Conservation (phyloP, 1,140 invertebrate genomes). For the Lordiphosa stackelbergi region DNA sequence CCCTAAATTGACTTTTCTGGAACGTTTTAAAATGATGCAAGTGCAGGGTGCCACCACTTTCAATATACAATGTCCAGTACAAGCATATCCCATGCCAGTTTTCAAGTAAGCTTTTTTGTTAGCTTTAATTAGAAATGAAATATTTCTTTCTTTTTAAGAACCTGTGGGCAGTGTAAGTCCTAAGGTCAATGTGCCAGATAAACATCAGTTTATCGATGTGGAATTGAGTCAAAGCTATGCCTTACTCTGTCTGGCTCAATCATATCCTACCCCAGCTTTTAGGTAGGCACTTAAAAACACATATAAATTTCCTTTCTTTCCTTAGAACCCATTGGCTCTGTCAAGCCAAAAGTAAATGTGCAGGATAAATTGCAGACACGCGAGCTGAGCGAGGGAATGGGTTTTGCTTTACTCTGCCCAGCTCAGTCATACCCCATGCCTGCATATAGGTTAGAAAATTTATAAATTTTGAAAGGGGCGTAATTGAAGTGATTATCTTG, state of each 20-base stretch:
- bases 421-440: conserved; percentile 84
- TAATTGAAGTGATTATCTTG: conserved; percentile 44
- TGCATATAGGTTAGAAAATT: conserved; percentile 81
- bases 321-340: conserved; percentile 85
- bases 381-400: conserved; percentile 67
- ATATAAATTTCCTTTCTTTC: conserved; percentile 14
- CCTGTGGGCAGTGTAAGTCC: conserved; percentile 86
- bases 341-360: conserved; percentile 83
- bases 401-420: conserved; percentile 81
- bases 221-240: conserved; percentile 82
- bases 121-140: conserved; percentile 26
- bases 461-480: conserved; percentile 25
- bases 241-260: conserved; percentile 81
- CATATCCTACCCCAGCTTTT: conserved; percentile 83
- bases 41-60: conserved; percentile 71
- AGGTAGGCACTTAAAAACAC: conserved; percentile 79
- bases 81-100: conserved; percentile 83
- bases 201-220: conserved; percentile 80
- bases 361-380: conserved; percentile 78
- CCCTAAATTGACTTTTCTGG: conserved; percentile 79
- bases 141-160: conserved; percentile 78
- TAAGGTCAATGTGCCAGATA: conserved; percentile 80
- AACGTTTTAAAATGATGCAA: conserved; percentile 73
- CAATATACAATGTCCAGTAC: conserved; percentile 83
- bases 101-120: conserved; percentile 78